Evolutionary conservation across 2,113 vertebrate species (phyloP).

Genomic region (Malurus elegans): DNA sequence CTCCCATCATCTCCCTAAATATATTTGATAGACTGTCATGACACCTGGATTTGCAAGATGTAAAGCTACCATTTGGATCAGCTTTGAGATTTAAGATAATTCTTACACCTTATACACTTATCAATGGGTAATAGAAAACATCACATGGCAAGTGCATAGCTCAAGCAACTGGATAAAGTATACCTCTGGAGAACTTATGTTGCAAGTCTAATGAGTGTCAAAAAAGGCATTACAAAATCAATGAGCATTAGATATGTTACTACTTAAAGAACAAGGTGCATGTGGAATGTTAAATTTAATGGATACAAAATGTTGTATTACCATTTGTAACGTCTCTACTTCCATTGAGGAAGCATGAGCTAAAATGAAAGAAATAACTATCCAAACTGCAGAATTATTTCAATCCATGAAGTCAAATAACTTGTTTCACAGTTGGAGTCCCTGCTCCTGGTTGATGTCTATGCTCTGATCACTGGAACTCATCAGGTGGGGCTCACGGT

Average conservation of each 20-base stretch:
- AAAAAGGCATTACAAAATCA: neutral
- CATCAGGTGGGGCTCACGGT: neutral
- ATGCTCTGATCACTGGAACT: neutral
- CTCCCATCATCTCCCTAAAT: neutral
- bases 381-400: neutral
- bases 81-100: neutral
- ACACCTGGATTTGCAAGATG: neutral
- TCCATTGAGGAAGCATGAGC: rapidly evolving
- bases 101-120: neutral
- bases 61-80: neutral
- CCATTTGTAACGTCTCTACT: neutral
- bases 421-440: neutral
- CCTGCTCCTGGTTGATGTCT: neutral
- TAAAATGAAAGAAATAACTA: neutral
- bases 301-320: neutral
- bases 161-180: neutral
- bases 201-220: neutral
- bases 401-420: neutral
- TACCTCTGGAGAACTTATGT: neutral
- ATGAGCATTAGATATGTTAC: neutral
- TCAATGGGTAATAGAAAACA: neutral
- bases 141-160: neutral
- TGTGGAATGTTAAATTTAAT: neutral
- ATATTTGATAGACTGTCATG: neutral
- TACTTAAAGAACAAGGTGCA: neutral